Evolutionary conservation across 2,113 vertebrate genomes (phyloP).

Genomic region (Hippotragus niger): DNA sequence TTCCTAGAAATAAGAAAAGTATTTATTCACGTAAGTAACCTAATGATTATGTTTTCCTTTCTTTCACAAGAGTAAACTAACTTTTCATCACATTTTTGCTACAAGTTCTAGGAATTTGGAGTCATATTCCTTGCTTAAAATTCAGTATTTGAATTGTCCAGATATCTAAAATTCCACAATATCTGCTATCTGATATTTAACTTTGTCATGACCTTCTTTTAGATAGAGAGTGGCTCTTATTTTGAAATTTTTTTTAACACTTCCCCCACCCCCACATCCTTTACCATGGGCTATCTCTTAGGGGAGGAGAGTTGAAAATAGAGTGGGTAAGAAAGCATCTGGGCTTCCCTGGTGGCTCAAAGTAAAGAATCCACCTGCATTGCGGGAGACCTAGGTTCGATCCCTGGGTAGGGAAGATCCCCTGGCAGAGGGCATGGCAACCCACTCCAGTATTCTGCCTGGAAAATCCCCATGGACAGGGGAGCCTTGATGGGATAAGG

Average conservation of each 20-base stretch:
- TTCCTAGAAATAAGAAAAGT: neutral
- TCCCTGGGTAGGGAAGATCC: neutral
- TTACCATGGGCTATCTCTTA: neutral
- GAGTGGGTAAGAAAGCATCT: neutral
- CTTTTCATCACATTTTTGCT: neutral
- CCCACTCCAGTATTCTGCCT: neutral
- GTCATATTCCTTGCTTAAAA: neutral
- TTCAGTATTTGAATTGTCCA: neutral
- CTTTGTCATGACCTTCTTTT: neutral
- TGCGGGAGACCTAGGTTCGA: rapidly evolving
- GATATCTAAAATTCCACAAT: neutral
- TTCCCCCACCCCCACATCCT: neutral
- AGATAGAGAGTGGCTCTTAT: neutral
- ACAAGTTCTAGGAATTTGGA: neutral
- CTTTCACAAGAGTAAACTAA: neutral
- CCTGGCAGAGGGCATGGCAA: neutral
- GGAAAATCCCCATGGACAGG: neutral
- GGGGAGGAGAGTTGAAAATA: neutral
- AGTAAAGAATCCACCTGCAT: neutral
- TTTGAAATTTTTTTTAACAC: neutral
- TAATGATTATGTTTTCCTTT: neutral
- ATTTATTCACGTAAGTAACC: neutral
- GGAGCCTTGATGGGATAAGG: neutral
- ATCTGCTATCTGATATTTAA: neutral
- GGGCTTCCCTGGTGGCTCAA: neutral